Evolutionary conservation across 2,888 invertebrate species (phyloP), one percentile per base, ranked within the genome.

Genomic region (Sinodicranocentrus sp.): DNA sequence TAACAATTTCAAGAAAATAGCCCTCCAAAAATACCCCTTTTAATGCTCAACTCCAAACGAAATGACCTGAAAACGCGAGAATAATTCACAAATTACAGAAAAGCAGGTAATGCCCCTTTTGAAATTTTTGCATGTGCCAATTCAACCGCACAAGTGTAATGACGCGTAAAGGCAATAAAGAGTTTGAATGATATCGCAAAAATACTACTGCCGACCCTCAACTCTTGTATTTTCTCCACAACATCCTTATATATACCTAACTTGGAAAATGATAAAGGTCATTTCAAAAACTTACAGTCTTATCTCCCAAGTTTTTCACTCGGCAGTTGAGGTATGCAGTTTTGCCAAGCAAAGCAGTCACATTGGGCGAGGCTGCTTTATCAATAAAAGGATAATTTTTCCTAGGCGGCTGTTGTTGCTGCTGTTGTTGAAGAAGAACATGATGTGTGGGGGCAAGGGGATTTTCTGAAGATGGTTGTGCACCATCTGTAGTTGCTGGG

Each of bases 281-380:
- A 52, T 13, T 52, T 2, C 0, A 52, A 48, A 28, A 71, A 75
- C 76, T 76, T 90, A 97, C 96, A 91, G 97, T 96, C 92, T 95
- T 95, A 92, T 97, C 97, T 88, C 96, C 95, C 90, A 97, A 92
- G 92, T 96, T 96, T 92, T 96, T 96, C 87, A 97, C 96, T 85
- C 96, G 93, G 91, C 97, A 97, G 90, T 95, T 96, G 88, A 97
- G 92, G 90, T 96, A 96, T 67, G 97, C 96, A 44, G 96, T 97
- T 91, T 97, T 96, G 88, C 97, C 96, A 79, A 96, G 92, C 65
- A 97, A 92, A 0, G 96, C 96, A 28, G 97, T 97, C 85, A 94
- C 93, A 89, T 92, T 92, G 91, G 94, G 94, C 63, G 95, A 94
- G 43, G 93, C 93, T 77, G 93, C 92, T 89, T 93, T 92, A 90